Evolutionary conservation across 1,140 invertebrate species (phyloP).

Genomic region (Drosophila truncata): DNA sequence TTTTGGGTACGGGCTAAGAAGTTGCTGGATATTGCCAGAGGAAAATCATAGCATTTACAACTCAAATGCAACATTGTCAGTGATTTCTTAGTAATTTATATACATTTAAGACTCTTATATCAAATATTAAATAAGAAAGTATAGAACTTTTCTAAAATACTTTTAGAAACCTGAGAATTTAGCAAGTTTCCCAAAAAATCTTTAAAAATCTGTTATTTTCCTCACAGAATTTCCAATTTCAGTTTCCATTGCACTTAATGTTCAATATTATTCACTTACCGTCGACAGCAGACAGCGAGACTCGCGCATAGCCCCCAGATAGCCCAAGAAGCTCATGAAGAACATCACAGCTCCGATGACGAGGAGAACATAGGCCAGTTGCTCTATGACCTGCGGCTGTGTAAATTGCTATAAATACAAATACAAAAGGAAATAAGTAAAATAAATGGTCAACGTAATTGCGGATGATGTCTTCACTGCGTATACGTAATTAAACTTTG

Average conservation of each 20-base stretch:
- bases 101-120: no score
- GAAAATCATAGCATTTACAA: not conserved
- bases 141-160: not conserved
- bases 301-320: constrained; percentile 94
- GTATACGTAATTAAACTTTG: constrained; percentile 80
- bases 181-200: no score
- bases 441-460: constrained; percentile 35
- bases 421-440: constrained; percentile 4
- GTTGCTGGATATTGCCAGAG: not conserved
- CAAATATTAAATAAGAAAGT: no score
- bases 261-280: constrained; percentile 87
- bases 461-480: constrained; percentile 37
- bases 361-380: constrained; percentile 91
- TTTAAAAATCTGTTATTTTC: not conserved
- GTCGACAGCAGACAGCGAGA: constrained; percentile 91
- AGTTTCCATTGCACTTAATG: not conserved
- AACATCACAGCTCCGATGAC: constrained; percentile 93
- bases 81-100: not conserved
- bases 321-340: constrained; percentile 93
- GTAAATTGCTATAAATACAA: constrained; percentile 86
- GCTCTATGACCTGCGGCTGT: constrained; percentile 88
- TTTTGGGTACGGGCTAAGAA: not conserved
- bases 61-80: not conserved
- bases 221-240: not conserved
- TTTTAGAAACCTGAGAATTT: not conserved